A percentile compares a stretch with the other conserved stretches of the same genome.
These are phyloP conservation scores for Hydrochoerus hydrochaeris DNA, from an alignment of 2,113 vertebrate genomes.

Conservation along the genomic window DNA sequence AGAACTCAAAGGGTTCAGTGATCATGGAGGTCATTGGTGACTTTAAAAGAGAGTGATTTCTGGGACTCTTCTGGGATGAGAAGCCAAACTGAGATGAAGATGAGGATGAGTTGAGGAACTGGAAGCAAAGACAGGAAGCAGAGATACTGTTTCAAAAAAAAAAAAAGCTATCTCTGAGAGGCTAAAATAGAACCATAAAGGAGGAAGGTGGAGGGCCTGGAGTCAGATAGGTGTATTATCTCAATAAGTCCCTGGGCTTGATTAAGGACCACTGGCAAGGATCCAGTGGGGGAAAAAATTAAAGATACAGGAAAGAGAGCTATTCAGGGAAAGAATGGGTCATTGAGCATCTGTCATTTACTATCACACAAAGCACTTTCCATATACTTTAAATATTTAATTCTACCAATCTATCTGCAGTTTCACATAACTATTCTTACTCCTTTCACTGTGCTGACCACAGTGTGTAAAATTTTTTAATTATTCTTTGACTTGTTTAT, in stretches of 20 bases:
- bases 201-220: rapidly evolving
- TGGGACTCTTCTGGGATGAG: neutral
- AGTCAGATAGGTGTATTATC: neutral
- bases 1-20: neutral
- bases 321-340: constrained; percentile 1
- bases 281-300: neutral
- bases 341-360: neutral
- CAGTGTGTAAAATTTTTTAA: constrained; percentile 52
- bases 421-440: neutral
- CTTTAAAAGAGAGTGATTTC: neutral
- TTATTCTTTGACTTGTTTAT: constrained; percentile 30
- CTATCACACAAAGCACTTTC: neutral
- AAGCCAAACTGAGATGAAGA: neutral
- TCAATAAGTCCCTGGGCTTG: neutral
- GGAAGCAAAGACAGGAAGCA: neutral
- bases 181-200: neutral
- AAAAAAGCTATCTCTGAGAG: neutral
- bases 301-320: constrained; percentile 33
- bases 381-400: constrained; percentile 53
- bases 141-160: neutral
- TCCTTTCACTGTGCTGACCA: constrained; percentile 26
- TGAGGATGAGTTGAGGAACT: neutral
- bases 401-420: constrained; percentile 24
- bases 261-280: neutral
- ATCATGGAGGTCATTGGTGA: neutral